Percentiles rank a stretch among this genome's conserved stretches.
Evolutionary conservation across 2,888 invertebrate genomes (phyloP).

Genomic region (Tipula helvola): DNA sequence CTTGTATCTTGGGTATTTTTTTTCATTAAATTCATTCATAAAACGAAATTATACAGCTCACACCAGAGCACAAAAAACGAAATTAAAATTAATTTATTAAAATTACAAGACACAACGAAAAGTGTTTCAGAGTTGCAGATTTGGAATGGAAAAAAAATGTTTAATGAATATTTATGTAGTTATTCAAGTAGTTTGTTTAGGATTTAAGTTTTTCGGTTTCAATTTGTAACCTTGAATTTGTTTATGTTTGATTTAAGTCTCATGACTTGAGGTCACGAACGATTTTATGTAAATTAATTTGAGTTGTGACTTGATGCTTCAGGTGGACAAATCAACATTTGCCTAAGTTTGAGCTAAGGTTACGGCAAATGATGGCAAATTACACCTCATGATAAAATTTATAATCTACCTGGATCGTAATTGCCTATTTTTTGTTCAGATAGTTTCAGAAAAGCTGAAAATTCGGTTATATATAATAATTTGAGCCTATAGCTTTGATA

Average conservation of each 20-base stretch:
- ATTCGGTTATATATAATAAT: no score
- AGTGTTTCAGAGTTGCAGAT: not conserved
- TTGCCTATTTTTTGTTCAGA: no score
- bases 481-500: no score
- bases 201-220: not conserved
- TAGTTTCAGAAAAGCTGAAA: no score
- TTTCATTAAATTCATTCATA: not conserved
- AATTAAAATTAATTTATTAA: constrained; percentile 1
- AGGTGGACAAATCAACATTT: no score
- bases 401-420: no score
- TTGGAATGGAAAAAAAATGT: not conserved
- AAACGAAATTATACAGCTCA: not conserved
- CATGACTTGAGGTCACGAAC: not conserved
- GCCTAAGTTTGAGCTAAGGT: no score
- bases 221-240: not conserved
- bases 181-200: not conserved
- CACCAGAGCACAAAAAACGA: not conserved
- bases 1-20: not conserved
- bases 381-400: no score
- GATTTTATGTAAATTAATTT: not conserved
- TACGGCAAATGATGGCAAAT: no score
- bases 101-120: not conserved
- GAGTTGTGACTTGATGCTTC: no score
- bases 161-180: not conserved
- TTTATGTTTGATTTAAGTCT: not conserved